Base-by-base conservation (phyloP, 2,888 invertebrate genomes). In the Papilio elwesi region DNA sequence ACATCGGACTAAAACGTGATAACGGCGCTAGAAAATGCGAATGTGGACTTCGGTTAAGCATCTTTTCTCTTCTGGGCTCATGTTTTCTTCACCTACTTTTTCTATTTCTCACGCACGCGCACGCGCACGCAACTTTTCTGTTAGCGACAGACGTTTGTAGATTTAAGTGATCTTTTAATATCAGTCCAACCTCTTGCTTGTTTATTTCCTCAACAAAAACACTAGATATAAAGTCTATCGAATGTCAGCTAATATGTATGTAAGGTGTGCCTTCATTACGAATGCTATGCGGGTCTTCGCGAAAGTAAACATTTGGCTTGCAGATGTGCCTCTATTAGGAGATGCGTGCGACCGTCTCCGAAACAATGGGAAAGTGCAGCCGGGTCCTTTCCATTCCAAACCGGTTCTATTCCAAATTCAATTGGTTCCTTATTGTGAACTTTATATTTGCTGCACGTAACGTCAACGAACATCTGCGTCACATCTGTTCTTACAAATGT, bases 301-400 rank as follows among this genome's bases (percentile, higher is more conserved):
- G 79, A 79, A 79, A 79, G 79, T 79, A 59, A 74, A 43, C 59
- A 80, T 80, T 80, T 80, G 80, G 78, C 74, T 80, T 80, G 80
- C 77, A 79, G 80, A 80, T 80, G 66, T 53, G 64, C 1, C 52
- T 38, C 38, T 36, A n/a, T n/a, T 15, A 36, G 65, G 70, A 71
- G 65, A 66, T 65, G 65, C 65, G 43, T 59, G 59, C 67, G 38
- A 47, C 68, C 68, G 72, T 43, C 47, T 49, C 55, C 70, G 64
- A 48, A 68, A 68, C 72, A 68, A 73, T 68, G 53, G 51, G 73
- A 73, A 69, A 73, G 68, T 64, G 66, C 67, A 52, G 52, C 10
- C 67, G n/a, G 6, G 9, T 15, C 16, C 51, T 49, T 64, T 12
- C 47, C 49, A 48, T 64, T 12, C 47, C 49, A 48, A 51, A 65